These are phyloP conservation scores for Pygmarrhopalites habei DNA, from an alignment of 1,140 invertebrate genomes.

Conservation along the genomic window DNA sequence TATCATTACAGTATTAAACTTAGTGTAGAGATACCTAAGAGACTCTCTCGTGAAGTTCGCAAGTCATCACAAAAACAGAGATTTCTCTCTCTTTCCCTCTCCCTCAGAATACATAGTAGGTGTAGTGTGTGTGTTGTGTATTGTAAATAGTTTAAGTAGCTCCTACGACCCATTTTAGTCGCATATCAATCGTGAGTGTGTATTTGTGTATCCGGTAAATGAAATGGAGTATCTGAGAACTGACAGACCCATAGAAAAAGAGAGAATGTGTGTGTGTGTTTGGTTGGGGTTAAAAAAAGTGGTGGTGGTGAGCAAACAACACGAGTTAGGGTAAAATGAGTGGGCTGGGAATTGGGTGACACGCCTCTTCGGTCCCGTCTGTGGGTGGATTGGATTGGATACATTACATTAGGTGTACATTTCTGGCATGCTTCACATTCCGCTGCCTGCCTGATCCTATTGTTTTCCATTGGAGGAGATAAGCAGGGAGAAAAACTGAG, in stretches of 20 bases:
- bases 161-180: no score
- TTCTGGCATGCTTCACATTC: slow-evolving; percentile 17
- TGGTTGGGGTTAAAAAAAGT: not conserved
- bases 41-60: not conserved
- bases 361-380: slow-evolving; percentile 20
- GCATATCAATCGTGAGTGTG: no score
- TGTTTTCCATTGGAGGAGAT: slow-evolving; percentile 14
- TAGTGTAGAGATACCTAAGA: no score
- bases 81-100: no score
- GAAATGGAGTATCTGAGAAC: not conserved
- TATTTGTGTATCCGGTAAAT: not conserved
- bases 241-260: not conserved
- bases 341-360: slow-evolving; percentile 21
- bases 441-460: slow-evolving; percentile 3
- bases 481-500: not conserved
- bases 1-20: no score
- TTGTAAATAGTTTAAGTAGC: no score
- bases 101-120: no score
- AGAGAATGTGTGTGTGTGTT: not conserved
- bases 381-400: slow-evolving; percentile 19
- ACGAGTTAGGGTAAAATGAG: slow-evolving; percentile 12
- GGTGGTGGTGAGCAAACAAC: not conserved
- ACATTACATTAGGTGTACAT: slow-evolving; percentile 15
- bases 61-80: not conserved
- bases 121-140: no score